Conservation (phyloP, 2,113 vertebrate species). For the Casuarius casuarius region DNA sequence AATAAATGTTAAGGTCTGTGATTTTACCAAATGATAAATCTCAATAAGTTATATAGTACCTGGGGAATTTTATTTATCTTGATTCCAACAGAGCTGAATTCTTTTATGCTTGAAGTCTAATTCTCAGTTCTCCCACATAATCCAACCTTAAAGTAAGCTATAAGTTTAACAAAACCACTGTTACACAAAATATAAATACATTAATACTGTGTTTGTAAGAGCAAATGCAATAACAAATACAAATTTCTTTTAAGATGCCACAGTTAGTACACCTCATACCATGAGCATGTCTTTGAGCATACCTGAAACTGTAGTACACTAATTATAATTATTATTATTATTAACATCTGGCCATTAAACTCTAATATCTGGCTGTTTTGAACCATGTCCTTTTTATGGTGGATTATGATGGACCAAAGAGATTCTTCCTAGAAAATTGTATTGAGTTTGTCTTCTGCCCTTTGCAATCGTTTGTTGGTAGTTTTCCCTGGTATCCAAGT, state of each 20-base stretch:
- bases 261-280: not conserved
- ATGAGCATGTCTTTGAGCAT: not conserved
- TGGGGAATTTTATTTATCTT: not conserved
- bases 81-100: not conserved
- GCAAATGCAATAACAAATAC: not conserved
- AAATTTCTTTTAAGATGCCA: not conserved
- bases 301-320: not conserved
- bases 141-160: not conserved
- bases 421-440: not conserved
- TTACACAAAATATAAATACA: not conserved
- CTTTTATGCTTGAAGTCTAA: not conserved
- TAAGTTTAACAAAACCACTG: not conserved
- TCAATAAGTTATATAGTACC: not conserved
- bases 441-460: not conserved
- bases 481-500: not conserved
- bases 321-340: not conserved
- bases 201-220: not conserved
- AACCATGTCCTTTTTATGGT: not conserved
- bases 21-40: not conserved
- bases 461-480: not conserved
- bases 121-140: not conserved
- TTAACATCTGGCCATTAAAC: no score
- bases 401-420: not conserved
- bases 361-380: not conserved
- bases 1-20: not conserved